These are phyloP conservation scores for Tiliqua scincoides DNA, from an alignment of 2,113 vertebrate species.

Conservation along the genomic window DNA sequence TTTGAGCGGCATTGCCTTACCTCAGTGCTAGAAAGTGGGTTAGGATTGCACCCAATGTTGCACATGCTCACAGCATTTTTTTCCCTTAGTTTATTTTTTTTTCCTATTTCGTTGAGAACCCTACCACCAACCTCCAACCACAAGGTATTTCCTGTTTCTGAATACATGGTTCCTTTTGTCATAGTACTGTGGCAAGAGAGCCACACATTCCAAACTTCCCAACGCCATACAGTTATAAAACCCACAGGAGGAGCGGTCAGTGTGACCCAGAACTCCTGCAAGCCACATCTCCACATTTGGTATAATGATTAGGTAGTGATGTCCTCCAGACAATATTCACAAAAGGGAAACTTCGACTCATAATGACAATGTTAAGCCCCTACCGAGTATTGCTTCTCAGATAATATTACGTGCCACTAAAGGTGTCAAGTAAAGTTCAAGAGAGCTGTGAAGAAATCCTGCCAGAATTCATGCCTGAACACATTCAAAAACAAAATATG, in stretches of 20 bases:
- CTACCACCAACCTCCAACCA: background rate
- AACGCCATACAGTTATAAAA: background rate
- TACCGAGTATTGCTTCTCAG: constrained; percentile 56
- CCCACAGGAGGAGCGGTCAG: background rate
- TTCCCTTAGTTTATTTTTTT: background rate
- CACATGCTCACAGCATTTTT: background rate
- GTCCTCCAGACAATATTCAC: constrained; percentile 59
- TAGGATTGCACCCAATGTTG: no score
- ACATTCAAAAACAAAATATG: constrained; percentile 80
- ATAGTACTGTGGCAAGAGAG: background rate
- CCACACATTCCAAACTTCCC: background rate
- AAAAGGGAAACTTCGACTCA: constrained; percentile 52
- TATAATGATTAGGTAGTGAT: constrained; percentile 48
- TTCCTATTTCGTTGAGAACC: background rate
- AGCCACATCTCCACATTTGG: constrained; percentile 49
- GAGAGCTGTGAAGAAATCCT: constrained; percentile 70
- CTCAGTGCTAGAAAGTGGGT: no score
- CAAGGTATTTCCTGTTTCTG: constrained; percentile 25
- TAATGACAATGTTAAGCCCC: constrained; percentile 73
- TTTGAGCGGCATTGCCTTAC: no score
- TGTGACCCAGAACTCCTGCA: constrained; percentile 37
- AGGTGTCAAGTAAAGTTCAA: constrained; percentile 86
- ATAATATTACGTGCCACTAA: constrained; percentile 72
- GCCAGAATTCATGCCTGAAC: constrained; percentile 82
- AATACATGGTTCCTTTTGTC: background rate